Percentiles rank a stretch among this genome's conserved stretches.
Evolutionary conservation across 1,140 invertebrate species (phyloP).

Genomic region (Leptopilina clavipes): DNA sequence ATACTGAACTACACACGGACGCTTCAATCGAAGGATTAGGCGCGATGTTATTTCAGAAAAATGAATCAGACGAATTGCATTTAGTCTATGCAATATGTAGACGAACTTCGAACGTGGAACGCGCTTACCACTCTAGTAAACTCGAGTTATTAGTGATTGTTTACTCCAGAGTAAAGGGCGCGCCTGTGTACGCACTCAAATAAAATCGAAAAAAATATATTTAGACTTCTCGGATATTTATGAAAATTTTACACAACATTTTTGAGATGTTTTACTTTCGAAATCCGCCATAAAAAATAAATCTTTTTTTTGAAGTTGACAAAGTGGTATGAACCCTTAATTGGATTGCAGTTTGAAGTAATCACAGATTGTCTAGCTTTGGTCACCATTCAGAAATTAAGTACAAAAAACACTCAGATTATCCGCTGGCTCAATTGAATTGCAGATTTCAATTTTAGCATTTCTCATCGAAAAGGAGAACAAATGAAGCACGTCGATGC

Average conservation of each 20-base stretch:
- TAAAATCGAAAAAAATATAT: too few relatives aligned
- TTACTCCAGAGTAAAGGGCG: too few relatives aligned
- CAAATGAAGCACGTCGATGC: slow-evolving; percentile 63
- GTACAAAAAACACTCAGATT: slow-evolving; percentile 23
- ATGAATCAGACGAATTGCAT: slow-evolving; percentile 21
- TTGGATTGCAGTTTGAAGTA: slow-evolving; percentile 39
- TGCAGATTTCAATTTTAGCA: slow-evolving; percentile 19
- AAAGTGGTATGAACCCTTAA: slow-evolving; percentile 39
- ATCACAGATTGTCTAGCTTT: slow-evolving; percentile 42
- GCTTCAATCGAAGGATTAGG: slow-evolving; percentile 49
- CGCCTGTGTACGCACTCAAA: too few relatives aligned
- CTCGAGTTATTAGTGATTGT: slow-evolving; percentile 51
- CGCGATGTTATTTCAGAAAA: slow-evolving; percentile 52
- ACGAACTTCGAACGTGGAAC: slow-evolving; percentile 45
- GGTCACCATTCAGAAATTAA: not conserved
- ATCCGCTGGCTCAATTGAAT: slow-evolving; percentile 14
- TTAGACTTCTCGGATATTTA: too few relatives aligned
- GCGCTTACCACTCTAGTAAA: slow-evolving; percentile 51
- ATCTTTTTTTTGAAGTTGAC: too few relatives aligned
- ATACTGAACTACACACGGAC: slow-evolving; percentile 58
- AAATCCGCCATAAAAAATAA: too few relatives aligned
- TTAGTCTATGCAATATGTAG: slow-evolving; percentile 46
- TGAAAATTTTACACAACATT: too few relatives aligned
- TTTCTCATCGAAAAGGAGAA: slow-evolving; percentile 16
- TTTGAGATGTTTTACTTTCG: too few relatives aligned